Conservation (phyloP, 2,888 invertebrate species). For the Agrilus cyanescens region DNA sequence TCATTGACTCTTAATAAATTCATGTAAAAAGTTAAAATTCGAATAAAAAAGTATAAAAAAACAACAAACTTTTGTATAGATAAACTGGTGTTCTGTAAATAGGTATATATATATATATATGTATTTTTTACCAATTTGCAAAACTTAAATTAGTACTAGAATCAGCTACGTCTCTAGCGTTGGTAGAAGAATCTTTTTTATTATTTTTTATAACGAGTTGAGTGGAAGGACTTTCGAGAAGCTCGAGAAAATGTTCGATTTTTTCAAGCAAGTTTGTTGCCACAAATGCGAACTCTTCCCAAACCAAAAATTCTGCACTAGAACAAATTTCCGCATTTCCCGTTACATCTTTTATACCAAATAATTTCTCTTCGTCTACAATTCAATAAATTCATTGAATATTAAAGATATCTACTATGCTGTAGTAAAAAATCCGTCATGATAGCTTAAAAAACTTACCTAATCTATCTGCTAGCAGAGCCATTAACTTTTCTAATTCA, state of each 20-base stretch:
- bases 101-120: neutral
- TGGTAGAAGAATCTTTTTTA: slow-evolving; percentile 13
- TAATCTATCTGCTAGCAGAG: slow-evolving; percentile 42
- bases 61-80: neutral
- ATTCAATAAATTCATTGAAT: slow-evolving; percentile 7
- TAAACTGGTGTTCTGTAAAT: neutral
- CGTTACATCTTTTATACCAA: slow-evolving; percentile 35
- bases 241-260: slow-evolving; percentile 38
- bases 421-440: too few species aligned
- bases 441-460: slow-evolving; percentile 27
- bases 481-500: slow-evolving; percentile 42
- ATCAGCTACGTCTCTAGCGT: slow-evolving; percentile 20
- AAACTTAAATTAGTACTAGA: slow-evolving; percentile 32
- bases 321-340: slow-evolving; percentile 30
- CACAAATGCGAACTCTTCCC: slow-evolving; percentile 67
- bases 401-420: slow-evolving; percentile 1
- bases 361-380: slow-evolving; percentile 47
- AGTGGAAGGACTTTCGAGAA: slow-evolving; percentile 20
- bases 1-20: too few species aligned
- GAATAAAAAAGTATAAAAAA: neutral
- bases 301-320: slow-evolving; percentile 38
- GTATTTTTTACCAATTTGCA: slow-evolving; percentile 29
- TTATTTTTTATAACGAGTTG: slow-evolving; percentile 24
- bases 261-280: slow-evolving; percentile 62
- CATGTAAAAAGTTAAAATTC: neutral